Conservation (phyloP, 2,888 invertebrate genomes). For the Synanthedon myopaeformis region DNA sequence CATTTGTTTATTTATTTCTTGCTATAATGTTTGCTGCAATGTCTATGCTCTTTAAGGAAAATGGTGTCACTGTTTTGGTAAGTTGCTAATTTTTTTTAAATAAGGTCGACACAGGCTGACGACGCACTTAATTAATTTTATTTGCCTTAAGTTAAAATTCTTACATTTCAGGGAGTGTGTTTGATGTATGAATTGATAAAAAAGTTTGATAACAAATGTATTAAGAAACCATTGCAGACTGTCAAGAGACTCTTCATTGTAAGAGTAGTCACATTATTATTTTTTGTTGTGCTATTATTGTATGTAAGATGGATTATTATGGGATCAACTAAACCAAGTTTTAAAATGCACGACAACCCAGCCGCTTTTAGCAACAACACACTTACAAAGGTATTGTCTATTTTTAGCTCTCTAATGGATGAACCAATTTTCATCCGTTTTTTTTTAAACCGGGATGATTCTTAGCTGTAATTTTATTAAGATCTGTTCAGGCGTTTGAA, state of each 20-base stretch:
- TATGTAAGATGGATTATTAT: conserved; percentile 80
- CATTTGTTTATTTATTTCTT: conserved; percentile 21
- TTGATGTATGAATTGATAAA: conserved; percentile 75
- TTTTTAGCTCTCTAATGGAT: too few relatives aligned
- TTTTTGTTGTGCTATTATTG: conserved; percentile 67
- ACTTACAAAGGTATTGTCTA: conserved; percentile 70
- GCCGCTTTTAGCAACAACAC: conserved; percentile 80
- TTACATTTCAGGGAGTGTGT: conserved; percentile 70
- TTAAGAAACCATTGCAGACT: conserved; percentile 1
- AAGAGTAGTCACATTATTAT: conserved; percentile 61
- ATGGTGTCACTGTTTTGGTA: conserved; percentile 90
- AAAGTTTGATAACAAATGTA: conserved; percentile 5
- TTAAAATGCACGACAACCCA: conserved; percentile 92
- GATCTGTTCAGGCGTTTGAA: too few relatives aligned
- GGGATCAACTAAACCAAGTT: conserved; percentile 82
- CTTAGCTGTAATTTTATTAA: too few relatives aligned
- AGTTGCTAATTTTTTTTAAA: conserved; percentile 28
- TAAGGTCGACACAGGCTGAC: too few relatives aligned
- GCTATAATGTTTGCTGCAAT: conserved; percentile 62
- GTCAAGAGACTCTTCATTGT: conserved; percentile 23
- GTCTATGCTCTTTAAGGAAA: conserved; percentile 93
- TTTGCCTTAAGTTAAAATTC: not conserved
- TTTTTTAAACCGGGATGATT: too few relatives aligned
- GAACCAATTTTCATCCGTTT: too few relatives aligned
- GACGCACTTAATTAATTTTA: too few relatives aligned